A percentile compares a stretch with the other conserved stretches of the same genome.
These are phyloP conservation scores for Kuschelorhynchus macadamiae DNA, from an alignment of 2,888 invertebrate species.

Conservation along the genomic window DNA sequence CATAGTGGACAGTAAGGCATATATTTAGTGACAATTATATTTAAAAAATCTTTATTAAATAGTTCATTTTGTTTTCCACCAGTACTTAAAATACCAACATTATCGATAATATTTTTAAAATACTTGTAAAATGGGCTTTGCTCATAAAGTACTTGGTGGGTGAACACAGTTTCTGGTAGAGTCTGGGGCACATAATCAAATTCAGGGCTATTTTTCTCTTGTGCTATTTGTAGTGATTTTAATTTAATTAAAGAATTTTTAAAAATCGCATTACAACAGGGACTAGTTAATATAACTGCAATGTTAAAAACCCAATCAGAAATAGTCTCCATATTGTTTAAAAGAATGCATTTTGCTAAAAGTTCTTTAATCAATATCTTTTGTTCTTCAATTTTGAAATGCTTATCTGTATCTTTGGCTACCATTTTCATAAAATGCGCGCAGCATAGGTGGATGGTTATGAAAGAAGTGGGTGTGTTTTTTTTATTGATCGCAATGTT, in stretches of 20 bases:
- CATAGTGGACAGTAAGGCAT: constrained; percentile 5
- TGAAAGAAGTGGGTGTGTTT: not conserved
- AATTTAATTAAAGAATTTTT: too few species aligned
- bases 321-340: constrained; percentile 8
- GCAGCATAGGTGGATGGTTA: constrained; percentile 19
- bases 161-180: not conserved
- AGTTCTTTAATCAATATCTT: constrained; percentile 13
- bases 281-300: constrained; percentile 1
- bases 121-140: constrained; percentile 25
- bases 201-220: too few species aligned
- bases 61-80: not conserved
- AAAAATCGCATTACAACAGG: constrained; percentile 2
- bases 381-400: constrained; percentile 3
- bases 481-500: not conserved
- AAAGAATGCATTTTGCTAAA: constrained; percentile 2
- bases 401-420: constrained; percentile 10
- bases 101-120: constrained; percentile 1
- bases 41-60: constrained; percentile 9
- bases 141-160: constrained; percentile 11
- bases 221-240: too few species aligned
- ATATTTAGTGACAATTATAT: not conserved
- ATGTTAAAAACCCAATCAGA: constrained; percentile 14
- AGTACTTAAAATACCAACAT: not conserved
- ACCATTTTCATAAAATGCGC: constrained; percentile 33
- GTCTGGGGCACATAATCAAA: too few species aligned